Percentiles rank a stretch among this genome's conserved stretches.
These are phyloP conservation scores for Sebastes steindachneri DNA, from an alignment of 2,797 vertebrate genomes.

Conservation along the genomic window DNA sequence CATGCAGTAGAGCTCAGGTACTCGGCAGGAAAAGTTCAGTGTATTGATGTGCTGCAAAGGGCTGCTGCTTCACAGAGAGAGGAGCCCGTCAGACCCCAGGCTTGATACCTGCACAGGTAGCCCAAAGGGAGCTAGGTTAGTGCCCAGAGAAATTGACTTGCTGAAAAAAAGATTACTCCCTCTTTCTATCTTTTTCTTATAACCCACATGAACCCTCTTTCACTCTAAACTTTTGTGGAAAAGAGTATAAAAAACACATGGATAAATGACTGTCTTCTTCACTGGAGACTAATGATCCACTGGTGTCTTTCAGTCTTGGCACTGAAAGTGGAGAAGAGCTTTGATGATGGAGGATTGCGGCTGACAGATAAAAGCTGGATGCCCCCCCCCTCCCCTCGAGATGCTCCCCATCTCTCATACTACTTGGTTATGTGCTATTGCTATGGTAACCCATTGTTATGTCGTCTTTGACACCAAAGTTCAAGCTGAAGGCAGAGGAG, in stretches of 20 bases:
- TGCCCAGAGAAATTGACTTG: constrained; percentile 65
- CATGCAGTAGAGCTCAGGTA: constrained; percentile 72
- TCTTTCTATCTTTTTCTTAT: constrained; percentile 13
- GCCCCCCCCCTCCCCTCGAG: constrained; percentile 13
- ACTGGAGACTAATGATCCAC: constrained; percentile 76
- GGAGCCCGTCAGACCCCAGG: constrained; percentile 59
- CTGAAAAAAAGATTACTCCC: constrained; percentile 30
- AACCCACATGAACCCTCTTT: constrained; percentile 24
- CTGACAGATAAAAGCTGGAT: constrained; percentile 72
- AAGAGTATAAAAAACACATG: constrained; percentile 8
- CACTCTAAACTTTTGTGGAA: constrained; percentile 47
- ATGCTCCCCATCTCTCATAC: constrained; percentile 64
- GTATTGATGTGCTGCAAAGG: constrained; percentile 77
- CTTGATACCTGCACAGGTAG: constrained; percentile 74
- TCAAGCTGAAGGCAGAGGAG: constrained; percentile 56
- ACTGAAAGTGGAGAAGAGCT: constrained; percentile 71
- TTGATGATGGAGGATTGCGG: constrained; percentile 76
- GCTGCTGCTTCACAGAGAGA: constrained; percentile 69
- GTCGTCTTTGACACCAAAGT: constrained; percentile 63
- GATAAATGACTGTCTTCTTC: constrained; percentile 71
- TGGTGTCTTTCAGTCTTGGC: constrained; percentile 68
- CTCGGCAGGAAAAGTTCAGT: constrained; percentile 74
- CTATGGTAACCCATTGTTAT: constrained; percentile 80
- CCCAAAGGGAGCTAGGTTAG: constrained; percentile 64
- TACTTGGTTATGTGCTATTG: constrained; percentile 71